Conservation (phyloP, 2,113 vertebrate genomes). For the Sceloporus undulatus region DNA sequence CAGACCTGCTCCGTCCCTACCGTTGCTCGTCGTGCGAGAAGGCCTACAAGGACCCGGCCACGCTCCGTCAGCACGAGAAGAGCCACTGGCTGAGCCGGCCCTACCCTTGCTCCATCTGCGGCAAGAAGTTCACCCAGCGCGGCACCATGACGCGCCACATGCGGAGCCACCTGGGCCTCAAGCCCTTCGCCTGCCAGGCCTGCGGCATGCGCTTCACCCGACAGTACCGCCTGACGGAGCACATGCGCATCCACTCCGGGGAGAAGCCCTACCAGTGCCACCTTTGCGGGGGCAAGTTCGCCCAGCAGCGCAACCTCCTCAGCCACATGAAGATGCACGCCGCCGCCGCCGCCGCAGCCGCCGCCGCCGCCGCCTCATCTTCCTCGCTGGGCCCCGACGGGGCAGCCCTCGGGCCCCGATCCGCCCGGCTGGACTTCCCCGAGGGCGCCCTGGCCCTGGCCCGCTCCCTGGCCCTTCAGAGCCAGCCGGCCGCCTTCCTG, state of each 20-base stretch:
- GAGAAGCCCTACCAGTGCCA: slow-evolving; percentile 99
- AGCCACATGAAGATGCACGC: slow-evolving; percentile 99
- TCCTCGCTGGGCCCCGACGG: slow-evolving; percentile 82
- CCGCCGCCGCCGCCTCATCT: slow-evolving; percentile 61
- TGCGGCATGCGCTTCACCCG: slow-evolving; percentile 99
- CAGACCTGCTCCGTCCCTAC: slow-evolving; percentile 90
- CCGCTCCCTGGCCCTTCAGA: slow-evolving; percentile 89
- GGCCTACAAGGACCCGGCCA: slow-evolving; percentile 98
- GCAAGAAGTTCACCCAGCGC: slow-evolving; percentile 99
- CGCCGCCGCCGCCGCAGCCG: slow-evolving; percentile 64
- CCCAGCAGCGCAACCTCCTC: slow-evolving; percentile 99
- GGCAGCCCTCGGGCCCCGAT: neutral
- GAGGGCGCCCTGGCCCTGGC: slow-evolving; percentile 95
- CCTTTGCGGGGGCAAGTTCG: slow-evolving; percentile 98
- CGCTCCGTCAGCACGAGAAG: slow-evolving; percentile 97
- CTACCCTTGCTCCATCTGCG: slow-evolving; percentile 98
- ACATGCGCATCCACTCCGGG: slow-evolving; percentile 99
- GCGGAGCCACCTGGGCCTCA: slow-evolving; percentile 98
- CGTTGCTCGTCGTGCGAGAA: slow-evolving; percentile 95
- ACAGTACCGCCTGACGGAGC: slow-evolving; percentile 98
- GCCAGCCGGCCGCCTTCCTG: slow-evolving; percentile 59
- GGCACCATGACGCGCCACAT: slow-evolving; percentile 99
- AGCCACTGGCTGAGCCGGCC: slow-evolving; percentile 98
- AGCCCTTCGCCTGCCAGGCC: slow-evolving; percentile 97
- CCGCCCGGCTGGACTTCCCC: slow-evolving; percentile 71